phyloP scores from a whole-genome alignment of 2,797 vertebrate species.

The Crypturellus tataupa region DNA sequence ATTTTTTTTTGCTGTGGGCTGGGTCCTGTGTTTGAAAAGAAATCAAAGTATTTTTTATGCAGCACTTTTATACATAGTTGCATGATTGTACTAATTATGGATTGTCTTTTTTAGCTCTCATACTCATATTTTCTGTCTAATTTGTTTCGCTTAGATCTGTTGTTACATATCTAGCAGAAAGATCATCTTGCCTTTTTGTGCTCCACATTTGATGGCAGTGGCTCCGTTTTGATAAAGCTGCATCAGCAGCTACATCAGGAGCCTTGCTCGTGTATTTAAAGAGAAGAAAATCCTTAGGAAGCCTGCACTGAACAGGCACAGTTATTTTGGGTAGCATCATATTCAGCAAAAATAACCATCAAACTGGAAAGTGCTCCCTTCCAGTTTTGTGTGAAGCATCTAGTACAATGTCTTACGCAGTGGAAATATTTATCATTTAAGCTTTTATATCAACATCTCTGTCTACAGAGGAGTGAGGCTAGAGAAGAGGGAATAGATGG shows the following conservation, averaged over 20 bases:
- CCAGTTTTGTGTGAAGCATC: neutral
- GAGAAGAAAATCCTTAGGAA: slow-evolving; percentile 28
- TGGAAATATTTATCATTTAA: neutral
- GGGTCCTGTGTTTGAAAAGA: neutral
- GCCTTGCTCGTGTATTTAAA: neutral
- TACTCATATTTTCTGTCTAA: neutral
- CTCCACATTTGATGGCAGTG: neutral
- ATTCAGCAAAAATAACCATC: slow-evolving; percentile 63
- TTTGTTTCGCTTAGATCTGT: neutral
- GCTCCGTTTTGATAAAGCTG: slow-evolving; percentile 12
- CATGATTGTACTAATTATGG: neutral
- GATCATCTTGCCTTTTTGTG: neutral
- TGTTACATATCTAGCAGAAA: neutral
- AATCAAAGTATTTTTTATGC: neutral
- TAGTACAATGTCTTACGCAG: neutral
- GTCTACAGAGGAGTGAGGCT: neutral
- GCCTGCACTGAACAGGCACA: neutral
- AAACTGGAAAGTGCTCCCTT: slow-evolving; percentile 26
- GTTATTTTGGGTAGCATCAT: slow-evolving; percentile 27
- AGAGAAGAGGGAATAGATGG: neutral
- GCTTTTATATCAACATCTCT: neutral
- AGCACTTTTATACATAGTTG: neutral
- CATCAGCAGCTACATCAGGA: neutral
- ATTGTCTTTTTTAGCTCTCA: neutral
- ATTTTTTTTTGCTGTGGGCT: neutral